A percentile compares a stretch with the other conserved stretches of the same genome.
Evolutionary conservation across 1,140 invertebrate species (phyloP).

Genomic region (Drosophila elegans): DNA sequence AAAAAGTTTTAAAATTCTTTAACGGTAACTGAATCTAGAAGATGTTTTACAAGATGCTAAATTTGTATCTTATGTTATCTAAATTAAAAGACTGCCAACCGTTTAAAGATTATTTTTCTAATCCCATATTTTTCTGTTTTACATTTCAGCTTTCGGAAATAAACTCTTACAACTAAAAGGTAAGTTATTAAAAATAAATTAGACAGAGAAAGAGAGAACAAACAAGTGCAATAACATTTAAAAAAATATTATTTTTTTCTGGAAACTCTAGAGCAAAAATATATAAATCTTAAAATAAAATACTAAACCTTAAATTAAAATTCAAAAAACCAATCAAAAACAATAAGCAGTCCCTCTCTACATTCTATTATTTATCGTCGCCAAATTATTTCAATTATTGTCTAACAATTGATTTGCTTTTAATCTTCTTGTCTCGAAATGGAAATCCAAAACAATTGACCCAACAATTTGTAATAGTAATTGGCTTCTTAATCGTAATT

Average conservation of each 20-base stretch:
- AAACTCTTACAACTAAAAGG: constrained; percentile 7
- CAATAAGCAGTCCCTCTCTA: too few relatives aligned
- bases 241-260: background rate
- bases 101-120: background rate
- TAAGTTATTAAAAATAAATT: constrained; percentile 22
- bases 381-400: constrained; percentile 42
- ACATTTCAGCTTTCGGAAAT: background rate
- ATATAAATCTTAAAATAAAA: background rate
- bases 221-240: constrained; percentile 48
- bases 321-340: background rate
- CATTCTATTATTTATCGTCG: background rate
- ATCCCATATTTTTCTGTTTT: constrained; percentile 2
- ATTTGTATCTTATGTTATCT: background rate
- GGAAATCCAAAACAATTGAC: constrained; percentile 20
- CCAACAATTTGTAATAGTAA: constrained; percentile 40
- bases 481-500: constrained; percentile 50
- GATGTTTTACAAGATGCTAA: background rate
- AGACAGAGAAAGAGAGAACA: constrained; percentile 10
- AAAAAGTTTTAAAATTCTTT: constrained; percentile 35
- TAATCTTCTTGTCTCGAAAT: constrained; percentile 30
- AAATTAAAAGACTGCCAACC: too few relatives aligned
- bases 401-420: constrained; percentile 39
- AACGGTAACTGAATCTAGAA: constrained; percentile 7
- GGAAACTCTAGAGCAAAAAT: background rate
- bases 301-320: too few relatives aligned